A percentile compares a stretch with the other conserved stretches of the same genome.
Evolutionary conservation across 2,888 invertebrate genomes (phyloP).

Genomic region (Branchellion lobata): DNA sequence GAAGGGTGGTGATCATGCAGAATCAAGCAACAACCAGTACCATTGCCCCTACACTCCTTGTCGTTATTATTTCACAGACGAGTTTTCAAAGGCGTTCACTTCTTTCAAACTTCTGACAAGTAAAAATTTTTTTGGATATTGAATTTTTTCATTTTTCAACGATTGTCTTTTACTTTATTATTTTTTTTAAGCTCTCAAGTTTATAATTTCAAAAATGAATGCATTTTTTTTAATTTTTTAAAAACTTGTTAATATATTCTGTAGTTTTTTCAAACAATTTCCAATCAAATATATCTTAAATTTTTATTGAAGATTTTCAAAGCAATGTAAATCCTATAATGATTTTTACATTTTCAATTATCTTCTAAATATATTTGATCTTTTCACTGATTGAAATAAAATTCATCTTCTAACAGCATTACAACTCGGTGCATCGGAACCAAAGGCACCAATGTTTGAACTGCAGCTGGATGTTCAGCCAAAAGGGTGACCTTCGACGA

Average conservation of each 20-base stretch:
- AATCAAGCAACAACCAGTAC: neutral
- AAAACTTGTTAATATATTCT: too few species aligned
- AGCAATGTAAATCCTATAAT: neutral
- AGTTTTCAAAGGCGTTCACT: neutral
- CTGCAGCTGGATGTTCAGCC: slow-evolving; percentile 13
- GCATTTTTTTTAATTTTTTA: neutral
- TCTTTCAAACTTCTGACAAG: slow-evolving; percentile 26
- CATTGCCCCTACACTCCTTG: neutral
- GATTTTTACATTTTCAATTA: neutral
- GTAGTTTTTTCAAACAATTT: too few species aligned
- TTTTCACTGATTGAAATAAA: too few species aligned
- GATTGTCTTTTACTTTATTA: too few species aligned
- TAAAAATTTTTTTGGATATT: too few species aligned
- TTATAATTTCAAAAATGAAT: neutral
- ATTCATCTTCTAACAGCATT: slow-evolving; percentile 20
- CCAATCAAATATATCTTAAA: too few species aligned
- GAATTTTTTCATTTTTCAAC: too few species aligned
- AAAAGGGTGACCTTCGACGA: slow-evolving; percentile 2
- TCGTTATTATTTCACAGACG: slow-evolving; percentile 1
- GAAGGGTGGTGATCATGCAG: neutral
- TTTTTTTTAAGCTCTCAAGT: too few species aligned
- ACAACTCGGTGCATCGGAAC: slow-evolving; percentile 27
- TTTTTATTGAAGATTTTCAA: neutral
- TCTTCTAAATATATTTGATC: too few species aligned
- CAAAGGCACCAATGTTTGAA: neutral